Conservation (phyloP, 2,888 invertebrate species). For the Aleiodes alternator region DNA sequence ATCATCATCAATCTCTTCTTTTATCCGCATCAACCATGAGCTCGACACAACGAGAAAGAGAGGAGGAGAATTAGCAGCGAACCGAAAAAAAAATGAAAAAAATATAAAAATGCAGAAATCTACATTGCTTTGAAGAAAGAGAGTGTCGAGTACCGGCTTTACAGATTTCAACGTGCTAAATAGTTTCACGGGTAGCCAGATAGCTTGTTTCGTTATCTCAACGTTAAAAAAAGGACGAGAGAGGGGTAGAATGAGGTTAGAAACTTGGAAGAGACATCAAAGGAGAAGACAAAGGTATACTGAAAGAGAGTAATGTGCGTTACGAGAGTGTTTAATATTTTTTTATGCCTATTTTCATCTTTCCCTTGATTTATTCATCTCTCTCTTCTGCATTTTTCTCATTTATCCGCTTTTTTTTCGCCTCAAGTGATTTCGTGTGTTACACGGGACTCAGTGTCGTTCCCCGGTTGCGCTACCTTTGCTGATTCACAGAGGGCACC, state of each 20-base stretch:
- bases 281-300: conserved; percentile 8
- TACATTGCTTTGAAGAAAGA: background rate
- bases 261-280: conserved; percentile 17
- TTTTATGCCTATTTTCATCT: conserved; percentile 19
- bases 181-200: background rate
- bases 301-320: conserved; percentile 11
- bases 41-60: too few relatives aligned
- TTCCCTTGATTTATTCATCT: conserved; percentile 6
- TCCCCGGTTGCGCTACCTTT: background rate
- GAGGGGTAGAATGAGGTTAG: conserved; percentile 21
- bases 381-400: conserved; percentile 8
- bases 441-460: background rate
- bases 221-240: conserved; percentile 39
- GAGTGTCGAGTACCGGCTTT: conserved; percentile 4
- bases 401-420: conserved; percentile 8
- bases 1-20: too few relatives aligned
- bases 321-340: conserved; percentile 29
- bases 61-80: background rate
- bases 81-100: background rate
- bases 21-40: too few relatives aligned
- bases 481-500: background rate
- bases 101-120: too few relatives aligned
- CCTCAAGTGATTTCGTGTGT: conserved; percentile 1
- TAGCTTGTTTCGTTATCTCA: conserved; percentile 33
- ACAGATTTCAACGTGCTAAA: conserved; percentile 18